phyloP scores from a whole-genome alignment of 2,113 vertebrate genomes.

The Poeciliopsis occidentalis region DNA sequence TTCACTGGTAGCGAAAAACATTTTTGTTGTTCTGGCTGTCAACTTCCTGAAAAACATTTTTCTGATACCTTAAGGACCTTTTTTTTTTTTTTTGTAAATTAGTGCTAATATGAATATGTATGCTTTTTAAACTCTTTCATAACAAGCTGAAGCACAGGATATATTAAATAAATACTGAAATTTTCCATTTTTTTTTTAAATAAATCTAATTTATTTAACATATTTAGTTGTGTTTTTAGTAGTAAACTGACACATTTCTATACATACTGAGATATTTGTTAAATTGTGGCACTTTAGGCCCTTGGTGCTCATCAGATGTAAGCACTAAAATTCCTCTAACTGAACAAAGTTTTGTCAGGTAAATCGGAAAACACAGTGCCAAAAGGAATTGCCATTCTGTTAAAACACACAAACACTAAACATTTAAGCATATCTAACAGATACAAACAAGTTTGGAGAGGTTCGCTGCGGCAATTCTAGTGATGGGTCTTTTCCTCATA shows the following conservation, averaged over 20 bases:
- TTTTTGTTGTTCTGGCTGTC: too few species aligned
- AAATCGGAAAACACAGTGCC: neutral
- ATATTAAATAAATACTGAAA: neutral
- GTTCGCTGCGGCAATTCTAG: neutral
- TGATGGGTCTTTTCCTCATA: neutral
- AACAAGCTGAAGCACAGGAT: too few species aligned
- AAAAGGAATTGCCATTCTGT: neutral
- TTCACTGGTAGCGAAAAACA: too few species aligned
- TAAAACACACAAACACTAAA: neutral
- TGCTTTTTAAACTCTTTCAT: neutral
- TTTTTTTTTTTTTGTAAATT: neutral
- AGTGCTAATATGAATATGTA: neutral
- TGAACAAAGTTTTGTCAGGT: neutral
- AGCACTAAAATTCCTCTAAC: neutral
- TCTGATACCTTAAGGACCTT: too few species aligned
- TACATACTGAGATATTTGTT: neutral
- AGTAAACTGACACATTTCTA: neutral
- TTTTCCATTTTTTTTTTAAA: neutral
- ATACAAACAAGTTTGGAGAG: neutral
- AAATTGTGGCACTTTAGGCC: neutral
- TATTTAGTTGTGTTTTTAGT: neutral
- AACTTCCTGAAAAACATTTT: too few species aligned
- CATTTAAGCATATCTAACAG: neutral
- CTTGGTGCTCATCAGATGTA: neutral
- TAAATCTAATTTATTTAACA: neutral